Conservation (phyloP, 2,888 invertebrate species). For the Escarpia spicata region DNA sequence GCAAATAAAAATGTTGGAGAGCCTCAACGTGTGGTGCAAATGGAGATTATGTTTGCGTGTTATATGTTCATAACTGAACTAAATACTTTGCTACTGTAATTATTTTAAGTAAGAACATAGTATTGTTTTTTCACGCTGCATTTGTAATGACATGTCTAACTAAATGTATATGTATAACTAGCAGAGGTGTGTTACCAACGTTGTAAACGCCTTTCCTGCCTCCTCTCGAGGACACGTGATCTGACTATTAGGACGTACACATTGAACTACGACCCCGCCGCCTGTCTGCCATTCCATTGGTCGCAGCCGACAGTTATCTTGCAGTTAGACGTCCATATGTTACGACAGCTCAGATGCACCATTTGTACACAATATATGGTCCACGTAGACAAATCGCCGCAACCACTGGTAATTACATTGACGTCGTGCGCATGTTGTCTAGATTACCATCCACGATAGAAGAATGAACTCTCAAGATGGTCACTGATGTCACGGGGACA, state of each 20-base stretch:
- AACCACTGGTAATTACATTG: background rate
- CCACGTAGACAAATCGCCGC: background rate
- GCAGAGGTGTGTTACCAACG: too few relatives aligned
- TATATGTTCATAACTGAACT: too few relatives aligned
- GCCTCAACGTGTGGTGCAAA: too few relatives aligned
- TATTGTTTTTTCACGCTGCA: too few relatives aligned
- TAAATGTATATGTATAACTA: too few relatives aligned
- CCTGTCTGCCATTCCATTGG: background rate
- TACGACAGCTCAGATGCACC: background rate
- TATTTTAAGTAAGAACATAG: too few relatives aligned
- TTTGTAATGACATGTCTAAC: too few relatives aligned
- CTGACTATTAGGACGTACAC: background rate
- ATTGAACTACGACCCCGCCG: background rate
- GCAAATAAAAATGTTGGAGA: too few relatives aligned
- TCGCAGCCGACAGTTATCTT: background rate
- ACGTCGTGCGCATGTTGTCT: background rate
- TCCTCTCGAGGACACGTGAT: background rate
- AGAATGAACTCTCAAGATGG: too few relatives aligned
- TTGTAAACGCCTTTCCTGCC: too few relatives aligned
- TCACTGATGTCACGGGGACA: background rate
- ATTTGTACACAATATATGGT: background rate
- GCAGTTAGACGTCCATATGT: background rate
- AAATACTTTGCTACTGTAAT: too few relatives aligned
- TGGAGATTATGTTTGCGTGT: too few relatives aligned
- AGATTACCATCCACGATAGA: background rate